phyloP scores from a whole-genome alignment of 2,888 invertebrate genomes.

The Coleophora flavipennella region DNA sequence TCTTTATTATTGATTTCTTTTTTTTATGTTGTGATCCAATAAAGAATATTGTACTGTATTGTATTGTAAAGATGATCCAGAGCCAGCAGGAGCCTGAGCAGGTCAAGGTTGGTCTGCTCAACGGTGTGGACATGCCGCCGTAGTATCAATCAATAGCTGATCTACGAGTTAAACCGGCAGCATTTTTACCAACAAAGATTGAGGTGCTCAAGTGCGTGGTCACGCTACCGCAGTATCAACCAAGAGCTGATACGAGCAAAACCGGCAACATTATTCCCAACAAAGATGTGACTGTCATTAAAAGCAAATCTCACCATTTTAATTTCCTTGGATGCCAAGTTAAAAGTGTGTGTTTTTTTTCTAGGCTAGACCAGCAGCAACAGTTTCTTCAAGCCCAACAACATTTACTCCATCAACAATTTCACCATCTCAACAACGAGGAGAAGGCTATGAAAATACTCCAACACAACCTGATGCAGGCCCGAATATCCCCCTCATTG shows the following conservation, averaged over 20 bases:
- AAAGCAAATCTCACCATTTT: too few species aligned
- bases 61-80: slow-evolving; percentile 67
- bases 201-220: slow-evolving; percentile 60
- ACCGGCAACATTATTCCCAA: slow-evolving; percentile 65
- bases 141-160: slow-evolving; percentile 45
- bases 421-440: slow-evolving; percentile 65
- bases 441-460: slow-evolving; percentile 72
- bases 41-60: too few species aligned
- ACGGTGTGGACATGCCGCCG: slow-evolving; percentile 54
- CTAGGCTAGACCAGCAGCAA: slow-evolving; percentile 57
- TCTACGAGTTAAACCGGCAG: slow-evolving; percentile 67
- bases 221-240: slow-evolving; percentile 32
- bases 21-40: too few species aligned
- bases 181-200: slow-evolving; percentile 62
- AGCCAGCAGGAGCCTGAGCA: slow-evolving; percentile 53
- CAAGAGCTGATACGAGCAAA: slow-evolving; percentile 71
- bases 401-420: slow-evolving; percentile 66
- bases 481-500: slow-evolving; percentile 52
- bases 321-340: too few species aligned
- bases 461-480: slow-evolving; percentile 72
- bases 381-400: slow-evolving; percentile 62
- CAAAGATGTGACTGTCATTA: too few species aligned
- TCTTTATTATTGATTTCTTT: too few species aligned
- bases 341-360: too few species aligned
- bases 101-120: slow-evolving; percentile 48